A percentile compares a stretch with the other conserved stretches of the same genome.
Evolutionary conservation across 2,888 invertebrate genomes (phyloP).

Genomic region (Tachina grossa): DNA sequence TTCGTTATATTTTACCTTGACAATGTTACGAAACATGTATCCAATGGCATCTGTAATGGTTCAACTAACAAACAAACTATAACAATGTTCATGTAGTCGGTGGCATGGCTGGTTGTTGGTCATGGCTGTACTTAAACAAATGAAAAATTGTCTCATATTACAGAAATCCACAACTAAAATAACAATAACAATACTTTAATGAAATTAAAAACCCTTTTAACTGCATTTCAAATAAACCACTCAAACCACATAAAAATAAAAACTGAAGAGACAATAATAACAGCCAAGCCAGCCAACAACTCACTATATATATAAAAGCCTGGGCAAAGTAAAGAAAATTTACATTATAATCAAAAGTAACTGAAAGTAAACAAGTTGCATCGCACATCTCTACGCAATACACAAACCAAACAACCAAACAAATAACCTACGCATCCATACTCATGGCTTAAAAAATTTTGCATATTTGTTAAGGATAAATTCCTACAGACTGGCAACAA

Average conservation of each 20-base stretch:
- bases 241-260: constrained; percentile 13
- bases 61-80: constrained; percentile 45
- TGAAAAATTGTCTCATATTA: constrained; percentile 52
- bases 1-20: constrained; percentile 60
- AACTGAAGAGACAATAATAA: constrained; percentile 7
- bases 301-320: constrained; percentile 63
- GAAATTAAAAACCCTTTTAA: constrained; percentile 67
- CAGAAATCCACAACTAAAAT: constrained; percentile 15
- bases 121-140: constrained; percentile 49
- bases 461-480: constrained; percentile 50
- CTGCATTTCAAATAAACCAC: constrained; percentile 46
- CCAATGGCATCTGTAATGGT: constrained; percentile 15
- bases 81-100: constrained; percentile 1
- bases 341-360: constrained; percentile 69
- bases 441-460: constrained; percentile 22
- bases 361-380: constrained; percentile 51
- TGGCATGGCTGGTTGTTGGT: constrained; percentile 20
- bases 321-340: constrained; percentile 61
- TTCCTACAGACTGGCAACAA: constrained; percentile 37
- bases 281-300: neutral
- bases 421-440: neutral
- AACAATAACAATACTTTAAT: constrained; percentile 23
- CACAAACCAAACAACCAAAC: neutral
- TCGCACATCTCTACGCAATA: constrained; percentile 26
- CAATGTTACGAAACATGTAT: constrained; percentile 57